Conservation (phyloP, 2,113 vertebrate genomes). For the Stomatorhinus ivindoensis region DNA sequence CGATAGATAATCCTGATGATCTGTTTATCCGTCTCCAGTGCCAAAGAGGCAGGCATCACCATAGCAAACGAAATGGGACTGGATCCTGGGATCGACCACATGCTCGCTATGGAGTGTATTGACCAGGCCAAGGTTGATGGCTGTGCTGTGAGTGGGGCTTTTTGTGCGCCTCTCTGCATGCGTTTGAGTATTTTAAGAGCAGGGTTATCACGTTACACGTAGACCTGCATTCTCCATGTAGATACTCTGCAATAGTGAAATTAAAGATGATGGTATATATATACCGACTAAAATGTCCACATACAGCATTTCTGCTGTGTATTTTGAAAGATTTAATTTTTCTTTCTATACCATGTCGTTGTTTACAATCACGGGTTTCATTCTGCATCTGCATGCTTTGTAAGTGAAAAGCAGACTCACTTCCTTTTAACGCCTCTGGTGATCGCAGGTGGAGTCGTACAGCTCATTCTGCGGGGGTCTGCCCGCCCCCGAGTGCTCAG, state of each 20-base stretch:
- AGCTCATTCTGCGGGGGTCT: constrained; percentile 88
- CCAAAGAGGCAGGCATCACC: constrained; percentile 79
- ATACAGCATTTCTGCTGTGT: not conserved
- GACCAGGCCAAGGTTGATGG: constrained; percentile 84
- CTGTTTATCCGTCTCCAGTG: constrained; percentile 46
- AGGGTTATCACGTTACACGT: not conserved
- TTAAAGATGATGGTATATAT: not conserved
- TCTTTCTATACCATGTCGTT: not conserved
- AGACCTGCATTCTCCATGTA: not conserved
- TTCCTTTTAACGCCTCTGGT: not conserved
- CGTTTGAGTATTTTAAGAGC: constrained; percentile 1
- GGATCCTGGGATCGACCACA: constrained; percentile 98
- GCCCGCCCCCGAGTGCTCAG: constrained; percentile 83
- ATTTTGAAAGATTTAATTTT: not conserved
- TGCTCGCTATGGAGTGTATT: constrained; percentile 95
- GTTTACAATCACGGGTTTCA: not conserved
- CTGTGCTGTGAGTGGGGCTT: constrained; percentile 71
- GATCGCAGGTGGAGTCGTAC: constrained; percentile 79
- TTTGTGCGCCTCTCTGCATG: constrained; percentile 30
- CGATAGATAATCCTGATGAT: not conserved
- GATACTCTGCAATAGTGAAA: not conserved
- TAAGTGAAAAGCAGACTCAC: not conserved
- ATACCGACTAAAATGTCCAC: not conserved
- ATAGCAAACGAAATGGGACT: constrained; percentile 87
- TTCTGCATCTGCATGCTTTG: not conserved